Conservation (phyloP, 2,113 vertebrate species). For the Sula dactylatra region DNA sequence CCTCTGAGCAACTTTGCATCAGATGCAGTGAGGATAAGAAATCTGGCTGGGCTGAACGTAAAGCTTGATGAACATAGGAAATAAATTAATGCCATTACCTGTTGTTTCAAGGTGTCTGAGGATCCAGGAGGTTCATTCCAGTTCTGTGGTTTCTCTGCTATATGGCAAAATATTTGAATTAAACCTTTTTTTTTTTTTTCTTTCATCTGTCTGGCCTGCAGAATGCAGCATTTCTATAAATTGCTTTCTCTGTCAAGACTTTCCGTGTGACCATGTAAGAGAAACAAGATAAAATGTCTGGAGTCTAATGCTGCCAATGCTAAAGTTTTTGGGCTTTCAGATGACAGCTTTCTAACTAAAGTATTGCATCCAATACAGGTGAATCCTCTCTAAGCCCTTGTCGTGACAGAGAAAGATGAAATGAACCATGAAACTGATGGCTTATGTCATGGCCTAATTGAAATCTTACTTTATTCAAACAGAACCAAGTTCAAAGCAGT, state of each 20-base stretch:
- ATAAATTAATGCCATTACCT: not conserved
- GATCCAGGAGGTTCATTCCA: not conserved
- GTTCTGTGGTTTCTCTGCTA: not conserved
- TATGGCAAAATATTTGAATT: not conserved
- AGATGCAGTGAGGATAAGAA: not conserved
- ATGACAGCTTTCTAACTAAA: not conserved
- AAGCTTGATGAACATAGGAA: not conserved
- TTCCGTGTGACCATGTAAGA: not conserved
- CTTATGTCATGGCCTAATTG: not conserved
- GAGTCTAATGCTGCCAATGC: not conserved
- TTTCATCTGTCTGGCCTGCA: not conserved
- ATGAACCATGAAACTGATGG: not conserved
- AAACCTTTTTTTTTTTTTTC: not conserved
- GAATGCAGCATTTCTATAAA: not conserved
- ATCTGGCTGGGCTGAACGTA: not conserved
- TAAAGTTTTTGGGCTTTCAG: not conserved
- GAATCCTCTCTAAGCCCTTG: not conserved
- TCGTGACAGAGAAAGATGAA: not conserved
- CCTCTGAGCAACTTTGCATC: not conserved
- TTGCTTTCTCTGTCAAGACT: not conserved
- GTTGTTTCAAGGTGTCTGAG: not conserved
- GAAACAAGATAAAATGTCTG: not conserved
- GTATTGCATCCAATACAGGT: not conserved
- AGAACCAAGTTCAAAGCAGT: not conserved
- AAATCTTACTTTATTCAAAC: not conserved